phyloP scores from a whole-genome alignment of 2,888 invertebrate genomes.

The Eulithis prunata region DNA sequence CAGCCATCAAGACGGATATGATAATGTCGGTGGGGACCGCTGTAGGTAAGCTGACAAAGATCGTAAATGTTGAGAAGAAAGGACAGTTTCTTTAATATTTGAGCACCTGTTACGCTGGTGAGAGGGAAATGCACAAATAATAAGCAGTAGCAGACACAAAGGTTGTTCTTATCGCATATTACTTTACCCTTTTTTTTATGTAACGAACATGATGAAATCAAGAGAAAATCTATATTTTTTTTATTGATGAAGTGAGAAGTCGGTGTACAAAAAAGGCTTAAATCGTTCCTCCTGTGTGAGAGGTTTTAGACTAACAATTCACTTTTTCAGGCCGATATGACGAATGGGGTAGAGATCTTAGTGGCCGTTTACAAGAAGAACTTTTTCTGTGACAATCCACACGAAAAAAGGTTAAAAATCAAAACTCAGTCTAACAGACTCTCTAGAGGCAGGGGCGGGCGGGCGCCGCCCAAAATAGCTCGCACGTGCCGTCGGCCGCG shows the following conservation, averaged over 20 bases:
- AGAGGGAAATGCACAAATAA: background rate
- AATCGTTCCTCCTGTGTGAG: too few species aligned
- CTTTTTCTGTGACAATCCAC: conserved; percentile 25
- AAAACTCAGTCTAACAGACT: conserved; percentile 48
- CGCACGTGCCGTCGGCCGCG: conserved; percentile 80
- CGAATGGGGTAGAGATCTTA: too few species aligned
- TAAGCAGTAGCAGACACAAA: too few species aligned
- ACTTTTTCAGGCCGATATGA: too few species aligned
- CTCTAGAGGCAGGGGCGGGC: conserved; percentile 42
- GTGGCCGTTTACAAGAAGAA: too few species aligned
- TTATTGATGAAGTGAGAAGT: too few species aligned
- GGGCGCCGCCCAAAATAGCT: conserved; percentile 79
- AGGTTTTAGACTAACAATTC: too few species aligned
- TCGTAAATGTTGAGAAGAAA: conserved; percentile 34
- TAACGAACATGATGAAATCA: too few species aligned
- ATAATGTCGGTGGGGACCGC: conserved; percentile 41
- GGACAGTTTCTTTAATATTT: conserved; percentile 19
- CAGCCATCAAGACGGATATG: conserved; percentile 45
- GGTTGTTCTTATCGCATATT: too few species aligned
- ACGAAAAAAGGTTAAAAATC: conserved; percentile 40
- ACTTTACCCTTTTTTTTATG: too few species aligned
- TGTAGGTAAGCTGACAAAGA: conserved; percentile 47
- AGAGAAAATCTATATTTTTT: too few species aligned
- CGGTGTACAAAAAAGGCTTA: too few species aligned
- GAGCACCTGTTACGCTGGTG: background rate